Base-by-base conservation (phyloP, 1,140 invertebrate species). In the Agrypnia vestita region DNA sequence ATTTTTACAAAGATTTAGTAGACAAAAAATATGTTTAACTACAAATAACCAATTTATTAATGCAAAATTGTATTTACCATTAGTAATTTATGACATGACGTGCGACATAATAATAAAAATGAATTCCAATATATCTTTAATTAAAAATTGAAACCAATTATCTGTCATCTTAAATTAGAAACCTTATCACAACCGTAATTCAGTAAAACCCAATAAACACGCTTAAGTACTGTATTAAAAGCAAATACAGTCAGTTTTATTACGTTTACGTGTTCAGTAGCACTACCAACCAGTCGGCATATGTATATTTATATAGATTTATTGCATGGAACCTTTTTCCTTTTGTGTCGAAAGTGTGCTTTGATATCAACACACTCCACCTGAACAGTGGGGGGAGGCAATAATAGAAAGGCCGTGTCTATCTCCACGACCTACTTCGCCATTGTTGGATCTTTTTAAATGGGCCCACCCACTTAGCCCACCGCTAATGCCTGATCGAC, bases 391-490 rank as follows among this genome's bases (percentile, higher is more conserved):
- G 69, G 69, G 12, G 69, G 69, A 35, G 25, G 47, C 35, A 51
- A 35, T 73, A 17, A 73, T 55, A 35, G 21, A 73, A 73, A 73
- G 69, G 47, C 47, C 49, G 69, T 35, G 69, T 51, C 47, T 73
- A 73, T 73, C 12, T 19, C 13, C 15, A 19, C 69, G 21, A 15
- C 47, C 25, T 73, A 7, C 25, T 35, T 13, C 19, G 3, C 69
- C 49, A 73, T 73, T 73, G 49, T 73, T 53, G 47, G 47, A 19
- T 35, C 69, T 55, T 73, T 73, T 73, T 47, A 73, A 73, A 73
- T 73, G 47, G 49, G 25, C 47, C 56, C 49, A 53, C 47, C 69
- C 49, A 73, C 69, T 55, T 73, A 53, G 69, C 69, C 47, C 21
- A 17, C 64, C 64, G 21, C 64, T 69, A 69, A 69, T 69, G 64